Base-by-base conservation (phyloP, 1,140 invertebrate genomes). In the Dryas iulia region DNA sequence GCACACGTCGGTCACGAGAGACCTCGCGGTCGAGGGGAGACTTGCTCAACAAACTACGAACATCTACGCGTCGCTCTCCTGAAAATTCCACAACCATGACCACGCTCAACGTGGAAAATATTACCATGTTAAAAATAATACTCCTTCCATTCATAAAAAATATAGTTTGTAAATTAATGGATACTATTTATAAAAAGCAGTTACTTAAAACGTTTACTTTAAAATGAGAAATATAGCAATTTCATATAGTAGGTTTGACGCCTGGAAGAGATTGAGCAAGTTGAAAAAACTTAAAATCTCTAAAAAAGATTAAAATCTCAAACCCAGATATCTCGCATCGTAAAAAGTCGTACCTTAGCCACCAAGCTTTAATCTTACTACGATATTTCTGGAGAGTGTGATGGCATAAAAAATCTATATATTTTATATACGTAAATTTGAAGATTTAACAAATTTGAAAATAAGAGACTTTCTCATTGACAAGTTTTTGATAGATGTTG, bases 1-100 rank as follows among this genome's bases (percentile, higher is more conserved):
- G 31, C 25, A 62, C 25, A 39, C 60, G 26, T 5, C 60, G 60
- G 60, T 62, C 60, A 62, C 47, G 60, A 54, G 25, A 56, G 53
- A 59, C 31, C 54, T 54, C 23, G 63, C 35, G 56, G 33, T 28
- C 30, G 62, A 53, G 52, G 60, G 61, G 21, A 56, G n/a, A 25
- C 53, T 25, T 18, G 39, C 14, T 47, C 39, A 47, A 47, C 39
- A 21, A 47, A 47, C 39, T 47, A 47, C 14, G 39, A 47, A 21
- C 33, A 39, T 39, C 33, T 39, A 39, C 39, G 39, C 14, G 39
- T 47, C 39, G 24, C 53, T 56, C 53, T 56, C 53, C 53, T 56
- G 21, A 26, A 47, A 25, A 56, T n/a, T 56, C 53, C 23, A 26
- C 53, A 26, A 56, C 24, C 53, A 24, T 56, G 53, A 56, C 53